phyloP scores from a whole-genome alignment of 2,113 vertebrate genomes.

The Calidris pugnax region DNA sequence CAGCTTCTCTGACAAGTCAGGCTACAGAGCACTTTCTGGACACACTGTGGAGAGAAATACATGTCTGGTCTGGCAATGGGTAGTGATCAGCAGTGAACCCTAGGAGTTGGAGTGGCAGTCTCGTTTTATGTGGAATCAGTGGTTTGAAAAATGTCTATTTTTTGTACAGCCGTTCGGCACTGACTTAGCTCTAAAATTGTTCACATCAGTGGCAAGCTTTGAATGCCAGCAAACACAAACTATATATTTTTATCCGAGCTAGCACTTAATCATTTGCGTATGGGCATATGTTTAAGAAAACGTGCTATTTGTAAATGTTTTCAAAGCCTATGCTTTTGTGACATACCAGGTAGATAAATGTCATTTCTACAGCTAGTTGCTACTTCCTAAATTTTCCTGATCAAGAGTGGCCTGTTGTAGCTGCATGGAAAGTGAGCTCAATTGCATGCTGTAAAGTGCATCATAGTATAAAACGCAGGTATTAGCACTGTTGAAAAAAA shows the following conservation, averaged over 20 bases:
- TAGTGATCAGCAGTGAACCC: not conserved
- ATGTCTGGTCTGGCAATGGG: not conserved
- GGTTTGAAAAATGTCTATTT: not conserved
- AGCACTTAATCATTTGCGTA: not conserved
- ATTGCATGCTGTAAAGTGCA: not conserved
- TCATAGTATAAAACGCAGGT: not conserved
- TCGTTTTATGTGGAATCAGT: rapidly evolving
- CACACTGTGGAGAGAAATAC: conserved; percentile 3
- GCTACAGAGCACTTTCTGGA: conserved; percentile 32
- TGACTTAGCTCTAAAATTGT: not conserved
- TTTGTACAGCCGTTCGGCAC: not conserved
- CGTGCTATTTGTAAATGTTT: conserved; percentile 15
- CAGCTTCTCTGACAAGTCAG: conserved; percentile 11
- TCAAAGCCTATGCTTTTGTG: not conserved
- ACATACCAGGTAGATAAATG: not conserved
- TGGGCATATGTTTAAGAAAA: not conserved
- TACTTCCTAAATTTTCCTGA: not conserved
- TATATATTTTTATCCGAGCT: not conserved
- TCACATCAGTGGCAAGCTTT: not conserved
- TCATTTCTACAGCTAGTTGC: not conserved
- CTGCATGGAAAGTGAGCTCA: conserved; percentile 24
- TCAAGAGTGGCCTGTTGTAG: not conserved
- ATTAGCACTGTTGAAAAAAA: conserved; percentile 43
- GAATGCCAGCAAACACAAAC: not conserved
- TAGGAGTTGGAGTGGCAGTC: not conserved